Evolutionary conservation across 2,888 invertebrate species (phyloP).

Genomic region (Eupithecia centaureata): DNA sequence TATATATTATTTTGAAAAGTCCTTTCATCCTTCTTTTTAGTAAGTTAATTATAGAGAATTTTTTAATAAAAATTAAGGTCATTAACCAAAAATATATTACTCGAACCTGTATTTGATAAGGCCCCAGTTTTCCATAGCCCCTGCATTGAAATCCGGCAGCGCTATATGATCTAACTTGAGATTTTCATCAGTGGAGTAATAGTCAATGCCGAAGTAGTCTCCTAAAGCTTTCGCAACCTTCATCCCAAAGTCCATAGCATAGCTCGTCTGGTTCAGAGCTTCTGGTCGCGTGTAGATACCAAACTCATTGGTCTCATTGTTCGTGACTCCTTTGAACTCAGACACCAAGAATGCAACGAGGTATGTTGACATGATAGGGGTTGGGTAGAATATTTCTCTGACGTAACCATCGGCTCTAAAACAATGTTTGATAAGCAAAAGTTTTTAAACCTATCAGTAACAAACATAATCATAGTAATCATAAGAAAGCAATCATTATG

Average conservation of each 20-base stretch:
- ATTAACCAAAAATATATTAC: background rate
- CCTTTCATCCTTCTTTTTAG: no score
- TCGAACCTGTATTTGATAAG: slow-evolving; percentile 90
- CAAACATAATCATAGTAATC: no score
- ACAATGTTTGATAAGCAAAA: slow-evolving; percentile 20
- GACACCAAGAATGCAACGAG: slow-evolving; percentile 93
- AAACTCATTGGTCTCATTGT: slow-evolving; percentile 62
- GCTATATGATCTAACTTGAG: slow-evolving; percentile 93
- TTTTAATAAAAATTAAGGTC: no score
- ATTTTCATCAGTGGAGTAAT: slow-evolving; percentile 80
- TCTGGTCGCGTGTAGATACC: slow-evolving; percentile 88
- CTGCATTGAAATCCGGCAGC: slow-evolving; percentile 91
- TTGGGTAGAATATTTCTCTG: slow-evolving; percentile 83
- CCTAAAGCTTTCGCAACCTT: slow-evolving; percentile 79
- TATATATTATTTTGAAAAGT: no score
- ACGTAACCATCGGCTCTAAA: slow-evolving; percentile 84
- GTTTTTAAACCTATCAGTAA: background rate
- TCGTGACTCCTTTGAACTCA: slow-evolving; percentile 83
- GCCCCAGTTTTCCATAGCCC: slow-evolving; percentile 98
- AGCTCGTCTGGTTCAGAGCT: slow-evolving; percentile 86
- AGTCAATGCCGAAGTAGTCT: slow-evolving; percentile 84
- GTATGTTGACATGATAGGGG: slow-evolving; percentile 91
- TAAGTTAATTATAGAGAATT: no score
- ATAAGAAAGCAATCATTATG: background rate
- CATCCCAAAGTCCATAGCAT: slow-evolving; percentile 86